A percentile compares a stretch with the other conserved stretches of the same genome.
These are phyloP conservation scores for Parasteatoda tepidariorum DNA, from an alignment of 1,140 invertebrate genomes.

Conservation along the genomic window DNA sequence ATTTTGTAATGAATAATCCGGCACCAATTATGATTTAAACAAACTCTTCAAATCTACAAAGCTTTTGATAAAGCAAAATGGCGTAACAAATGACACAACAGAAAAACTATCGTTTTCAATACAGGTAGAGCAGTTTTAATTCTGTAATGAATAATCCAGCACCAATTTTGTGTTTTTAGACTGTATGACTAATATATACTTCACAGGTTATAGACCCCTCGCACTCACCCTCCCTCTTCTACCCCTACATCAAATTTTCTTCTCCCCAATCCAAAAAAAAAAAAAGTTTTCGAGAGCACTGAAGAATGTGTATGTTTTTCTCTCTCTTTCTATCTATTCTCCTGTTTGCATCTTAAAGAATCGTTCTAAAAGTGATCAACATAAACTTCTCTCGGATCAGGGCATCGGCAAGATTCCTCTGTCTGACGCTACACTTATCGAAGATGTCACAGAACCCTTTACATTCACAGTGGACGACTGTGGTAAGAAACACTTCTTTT, in stretches of 20 bases:
- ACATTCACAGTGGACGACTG: constrained; percentile 72
- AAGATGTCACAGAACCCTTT: constrained; percentile 74
- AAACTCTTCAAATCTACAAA: no score
- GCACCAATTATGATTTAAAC: no score
- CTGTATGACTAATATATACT: background rate
- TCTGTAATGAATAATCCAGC: no score
- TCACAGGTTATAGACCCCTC: background rate
- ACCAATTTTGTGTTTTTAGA: background rate
- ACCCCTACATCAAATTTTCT: background rate
- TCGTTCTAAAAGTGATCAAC: constrained; percentile 46
- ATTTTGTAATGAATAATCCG: no score
- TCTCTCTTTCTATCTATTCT: constrained; percentile 37
- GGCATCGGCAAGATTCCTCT: constrained; percentile 84
- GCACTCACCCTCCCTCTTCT: constrained; percentile 16
- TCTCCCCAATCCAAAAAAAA: background rate
- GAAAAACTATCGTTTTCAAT: no score
- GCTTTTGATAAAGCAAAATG: no score
- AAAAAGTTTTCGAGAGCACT: constrained; percentile 22
- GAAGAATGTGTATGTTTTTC: constrained; percentile 43
- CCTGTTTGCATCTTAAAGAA: constrained; percentile 23
- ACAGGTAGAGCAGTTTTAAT: no score
- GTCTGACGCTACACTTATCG: constrained; percentile 85
- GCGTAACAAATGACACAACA: no score
- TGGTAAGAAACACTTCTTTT: constrained; percentile 45
- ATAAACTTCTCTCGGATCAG: constrained; percentile 65